A percentile compares a stretch with the other conserved stretches of the same genome.
phyloP scores from a whole-genome alignment of 2,888 invertebrate genomes.

The Acanthacorydalis orientalis region DNA sequence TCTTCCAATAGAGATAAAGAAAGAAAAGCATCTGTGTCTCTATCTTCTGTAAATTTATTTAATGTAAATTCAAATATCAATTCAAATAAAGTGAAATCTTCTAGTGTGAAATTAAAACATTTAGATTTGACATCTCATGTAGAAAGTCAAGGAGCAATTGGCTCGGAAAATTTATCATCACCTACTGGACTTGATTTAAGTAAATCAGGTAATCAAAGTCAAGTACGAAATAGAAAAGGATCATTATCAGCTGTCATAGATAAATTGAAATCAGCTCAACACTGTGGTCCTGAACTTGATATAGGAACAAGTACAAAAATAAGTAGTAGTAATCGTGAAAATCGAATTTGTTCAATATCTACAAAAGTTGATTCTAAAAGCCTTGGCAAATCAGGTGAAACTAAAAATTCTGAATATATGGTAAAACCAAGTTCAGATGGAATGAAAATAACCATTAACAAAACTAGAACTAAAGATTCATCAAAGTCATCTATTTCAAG shows the following conservation, averaged over 20 bases:
- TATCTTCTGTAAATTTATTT: slow-evolving; percentile 9
- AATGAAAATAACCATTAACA: slow-evolving; percentile 83
- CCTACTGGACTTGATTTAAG: slow-evolving; percentile 40
- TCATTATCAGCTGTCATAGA: slow-evolving; percentile 75
- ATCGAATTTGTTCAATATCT: slow-evolving; percentile 7
- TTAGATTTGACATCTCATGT: slow-evolving; percentile 38
- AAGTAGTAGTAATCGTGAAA: slow-evolving; percentile 22
- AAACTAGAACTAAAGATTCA: slow-evolving; percentile 61
- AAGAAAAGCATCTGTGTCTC: slow-evolving; percentile 20
- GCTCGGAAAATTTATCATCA: slow-evolving; percentile 26
- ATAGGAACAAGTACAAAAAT: slow-evolving; percentile 29
- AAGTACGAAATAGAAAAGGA: slow-evolving; percentile 51
- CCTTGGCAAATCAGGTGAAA: slow-evolving; percentile 24
- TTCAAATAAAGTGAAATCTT: slow-evolving; percentile 45
- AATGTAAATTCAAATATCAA: slow-evolving; percentile 16
- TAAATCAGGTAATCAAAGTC: slow-evolving; percentile 39
- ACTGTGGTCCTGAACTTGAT: slow-evolving; percentile 39
- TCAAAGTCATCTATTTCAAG: slow-evolving; percentile 23
- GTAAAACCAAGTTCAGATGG: slow-evolving; percentile 79
- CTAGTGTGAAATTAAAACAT: slow-evolving; percentile 46
- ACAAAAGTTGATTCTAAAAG: slow-evolving; percentile 16
- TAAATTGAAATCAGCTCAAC: slow-evolving; percentile 55
- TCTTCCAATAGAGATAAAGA: slow-evolving; percentile 27
- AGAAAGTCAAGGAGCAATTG: slow-evolving; percentile 5
- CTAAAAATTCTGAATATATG: slow-evolving; percentile 70